phyloP scores from a whole-genome alignment of 2,888 invertebrate genomes.

The Drosophila cyrtoloma region DNA sequence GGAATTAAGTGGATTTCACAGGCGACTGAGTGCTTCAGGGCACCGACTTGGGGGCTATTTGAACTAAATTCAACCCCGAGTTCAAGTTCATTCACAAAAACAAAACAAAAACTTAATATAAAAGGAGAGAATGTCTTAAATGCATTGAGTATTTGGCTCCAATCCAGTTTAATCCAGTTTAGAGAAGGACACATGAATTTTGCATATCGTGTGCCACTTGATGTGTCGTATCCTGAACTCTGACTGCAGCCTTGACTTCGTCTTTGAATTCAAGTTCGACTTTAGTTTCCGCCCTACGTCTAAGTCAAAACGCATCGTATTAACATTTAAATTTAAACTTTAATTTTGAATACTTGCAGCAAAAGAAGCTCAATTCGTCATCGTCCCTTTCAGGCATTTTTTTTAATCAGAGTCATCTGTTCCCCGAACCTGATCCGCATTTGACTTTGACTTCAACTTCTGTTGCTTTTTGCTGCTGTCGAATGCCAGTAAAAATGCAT shows the following conservation, averaged over 20 bases:
- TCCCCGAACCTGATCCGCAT: slow-evolving; percentile 57
- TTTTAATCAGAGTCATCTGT: slow-evolving; percentile 11
- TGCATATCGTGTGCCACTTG: slow-evolving; percentile 48
- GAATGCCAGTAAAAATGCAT: slow-evolving; percentile 63
- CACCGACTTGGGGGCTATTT: background rate
- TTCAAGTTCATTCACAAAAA: slow-evolving; percentile 11
- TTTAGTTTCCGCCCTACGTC: background rate
- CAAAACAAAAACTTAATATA: background rate
- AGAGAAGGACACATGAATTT: slow-evolving; percentile 32
- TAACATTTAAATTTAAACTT: slow-evolving; percentile 72
- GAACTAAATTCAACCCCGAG: slow-evolving; percentile 23
- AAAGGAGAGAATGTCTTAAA: slow-evolving; percentile 1
- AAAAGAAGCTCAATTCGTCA: slow-evolving; percentile 52
- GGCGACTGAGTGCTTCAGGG: slow-evolving; percentile 55
- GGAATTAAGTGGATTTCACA: slow-evolving; percentile 83
- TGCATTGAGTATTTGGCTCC: slow-evolving; percentile 10
- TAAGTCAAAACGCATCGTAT: slow-evolving; percentile 66
- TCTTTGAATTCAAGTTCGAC: background rate
- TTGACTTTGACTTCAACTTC: slow-evolving; percentile 21
- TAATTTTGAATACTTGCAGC: slow-evolving; percentile 51
- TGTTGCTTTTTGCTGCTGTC: background rate
- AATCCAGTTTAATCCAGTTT: slow-evolving; percentile 34
- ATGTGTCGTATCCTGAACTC: slow-evolving; percentile 40
- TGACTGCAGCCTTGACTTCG: background rate
- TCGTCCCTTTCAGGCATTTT: background rate